Percentiles rank a stretch among this genome's conserved stretches.
Conservation (phyloP, 2,888 invertebrate genomes). For the Aquatica leii region DNA sequence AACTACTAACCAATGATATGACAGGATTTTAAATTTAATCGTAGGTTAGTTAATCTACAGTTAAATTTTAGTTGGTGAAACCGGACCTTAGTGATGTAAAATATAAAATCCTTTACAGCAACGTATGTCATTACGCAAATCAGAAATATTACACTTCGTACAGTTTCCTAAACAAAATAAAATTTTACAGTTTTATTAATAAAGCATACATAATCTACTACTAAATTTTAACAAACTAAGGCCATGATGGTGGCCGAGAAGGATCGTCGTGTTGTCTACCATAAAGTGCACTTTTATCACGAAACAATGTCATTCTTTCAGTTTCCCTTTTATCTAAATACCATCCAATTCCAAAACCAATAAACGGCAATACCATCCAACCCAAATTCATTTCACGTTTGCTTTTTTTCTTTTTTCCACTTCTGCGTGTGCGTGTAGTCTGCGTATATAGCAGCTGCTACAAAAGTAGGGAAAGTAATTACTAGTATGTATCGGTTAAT, state of each 20-base stretch:
- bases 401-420: conserved; percentile 68
- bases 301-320: conserved; percentile 73
- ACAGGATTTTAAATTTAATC: too few relatives aligned
- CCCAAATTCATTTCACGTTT: conserved; percentile 63
- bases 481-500: conserved; percentile 72
- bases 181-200: too few relatives aligned
- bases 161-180: too few relatives aligned
- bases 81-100: too few relatives aligned
- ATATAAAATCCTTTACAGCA: too few relatives aligned
- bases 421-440: conserved; percentile 77
- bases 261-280: conserved; percentile 68
- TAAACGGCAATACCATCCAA: conserved; percentile 65
- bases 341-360: conserved; percentile 69
- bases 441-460: conserved; percentile 69
- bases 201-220: too few relatives aligned
- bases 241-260: conserved; percentile 80
- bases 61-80: too few relatives aligned
- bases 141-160: too few relatives aligned
- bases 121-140: too few relatives aligned
- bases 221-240: conserved; percentile 49
- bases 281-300: conserved; percentile 83
- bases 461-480: conserved; percentile 71
- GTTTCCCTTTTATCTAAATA: conserved; percentile 75
- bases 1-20: too few relatives aligned
- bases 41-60: too few relatives aligned